Conservation (phyloP, 2,888 invertebrate genomes). For the Epistrophe grossulariae region DNA sequence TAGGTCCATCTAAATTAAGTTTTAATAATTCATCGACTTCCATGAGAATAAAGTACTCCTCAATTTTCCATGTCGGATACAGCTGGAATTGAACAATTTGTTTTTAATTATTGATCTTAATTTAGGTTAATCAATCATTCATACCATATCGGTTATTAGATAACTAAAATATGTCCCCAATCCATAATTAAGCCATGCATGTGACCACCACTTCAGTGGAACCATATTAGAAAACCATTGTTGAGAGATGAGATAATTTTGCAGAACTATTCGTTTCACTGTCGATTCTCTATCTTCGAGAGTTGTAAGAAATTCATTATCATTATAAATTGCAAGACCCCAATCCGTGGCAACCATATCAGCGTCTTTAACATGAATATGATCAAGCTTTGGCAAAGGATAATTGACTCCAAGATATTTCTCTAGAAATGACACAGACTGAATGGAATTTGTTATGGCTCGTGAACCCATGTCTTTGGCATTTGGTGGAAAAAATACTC, state of each 20-base stretch:
- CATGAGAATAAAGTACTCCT: slow-evolving; percentile 85
- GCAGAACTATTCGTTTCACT: slow-evolving; percentile 83
- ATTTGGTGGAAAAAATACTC: slow-evolving; percentile 79
- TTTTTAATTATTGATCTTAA: background rate
- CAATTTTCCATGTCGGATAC: slow-evolving; percentile 87
- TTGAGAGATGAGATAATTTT: slow-evolving; percentile 87
- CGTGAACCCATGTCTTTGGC: slow-evolving; percentile 77
- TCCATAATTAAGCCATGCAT: slow-evolving; percentile 90
- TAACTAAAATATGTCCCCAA: slow-evolving; percentile 85
- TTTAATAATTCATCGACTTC: slow-evolving; percentile 81
- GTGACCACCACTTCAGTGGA: slow-evolving; percentile 89
- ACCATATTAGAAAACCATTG: slow-evolving; percentile 93
- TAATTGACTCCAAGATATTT: slow-evolving; percentile 90
- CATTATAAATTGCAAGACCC: slow-evolving; percentile 91
- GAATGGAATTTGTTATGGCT: slow-evolving; percentile 79
- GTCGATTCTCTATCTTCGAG: slow-evolving; percentile 81
- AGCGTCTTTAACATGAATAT: slow-evolving; percentile 94
- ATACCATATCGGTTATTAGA: slow-evolving; percentile 80
- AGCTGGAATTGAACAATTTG: slow-evolving; percentile 84
- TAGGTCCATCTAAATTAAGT: slow-evolving; percentile 79
- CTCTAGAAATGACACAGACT: slow-evolving; percentile 83
- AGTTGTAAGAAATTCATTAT: slow-evolving; percentile 39
- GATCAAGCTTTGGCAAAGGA: slow-evolving; percentile 92
- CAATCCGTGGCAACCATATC: slow-evolving; percentile 95
- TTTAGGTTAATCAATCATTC: background rate